Base-by-base conservation (phyloP, 2,113 vertebrate species). In the Physeter macrocephalus region DNA sequence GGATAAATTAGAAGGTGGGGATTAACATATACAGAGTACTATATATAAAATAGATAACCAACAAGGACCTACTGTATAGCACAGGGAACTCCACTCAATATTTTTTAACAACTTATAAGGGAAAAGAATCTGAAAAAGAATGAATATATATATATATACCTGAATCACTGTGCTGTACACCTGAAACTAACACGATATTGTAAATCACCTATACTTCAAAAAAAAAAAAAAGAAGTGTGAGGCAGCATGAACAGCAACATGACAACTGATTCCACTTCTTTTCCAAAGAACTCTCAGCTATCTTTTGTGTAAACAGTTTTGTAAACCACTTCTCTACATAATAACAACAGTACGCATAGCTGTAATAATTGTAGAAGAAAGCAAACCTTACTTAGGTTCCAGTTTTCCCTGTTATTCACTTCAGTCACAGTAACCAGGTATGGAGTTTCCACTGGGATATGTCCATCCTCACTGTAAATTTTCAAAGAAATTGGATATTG, bases 381-480 rank as follows among this genome's bases (percentile, higher is more conserved):
- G 52, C n/a, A 95, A 96, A 67, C 0, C 95, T 49, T 97, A 98
- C 98, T 94, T 64, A 98, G 75, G 3, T 96, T 36, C 98, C 98
- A 98, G 81, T 97, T 97, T 43, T 93, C 52, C 59, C 98, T 97
- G n/a, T 0, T 54, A 36, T 98, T 98, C 75, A 98, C 94, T 97
- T 98, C 98, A 8, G 93, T 85, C 27, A 98, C 21, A 1, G 98
- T 98, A 13, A 98, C 95, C 80, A 98, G 62, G 62, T 98, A 97
- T 0, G 96, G 95, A 49, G 66, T 39, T 39, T 92, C 34, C 66
- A 97, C 41, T 8, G 97, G 90, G 10, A 69, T 3, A 27, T 0
- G 21, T 49, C 54, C 71, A 1, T 84, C 2, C 23, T 92, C 80
- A 61, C 20, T 49, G 34, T 12, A 11, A 88, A 98, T 90, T 67